Percentiles rank a stretch among this genome's conserved stretches.
Conservation (phyloP, 1,140 invertebrate genomes). For the Drosophila miranda region DNA sequence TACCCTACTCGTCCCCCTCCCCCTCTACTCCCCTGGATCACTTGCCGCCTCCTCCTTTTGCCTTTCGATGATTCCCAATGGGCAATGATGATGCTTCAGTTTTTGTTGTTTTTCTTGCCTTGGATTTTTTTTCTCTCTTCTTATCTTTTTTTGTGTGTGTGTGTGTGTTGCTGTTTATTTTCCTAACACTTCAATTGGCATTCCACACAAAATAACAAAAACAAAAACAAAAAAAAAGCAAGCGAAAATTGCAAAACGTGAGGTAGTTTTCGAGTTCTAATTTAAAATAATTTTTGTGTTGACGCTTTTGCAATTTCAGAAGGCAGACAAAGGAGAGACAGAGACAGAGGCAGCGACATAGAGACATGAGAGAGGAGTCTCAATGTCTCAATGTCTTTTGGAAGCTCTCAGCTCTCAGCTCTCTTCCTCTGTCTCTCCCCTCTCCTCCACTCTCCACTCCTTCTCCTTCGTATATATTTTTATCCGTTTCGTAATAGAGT, state of each 20-base stretch:
- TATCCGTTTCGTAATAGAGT: conserved; percentile 80
- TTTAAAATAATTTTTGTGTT: conserved; percentile 81
- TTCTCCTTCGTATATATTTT: conserved; percentile 42
- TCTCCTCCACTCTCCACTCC: too few relatives aligned
- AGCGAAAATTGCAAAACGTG: conserved; percentile 81
- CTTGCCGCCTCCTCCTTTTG: background rate
- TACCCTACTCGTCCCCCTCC: too few relatives aligned
- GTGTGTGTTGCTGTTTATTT: conserved; percentile 70
- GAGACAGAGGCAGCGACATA: too few relatives aligned
- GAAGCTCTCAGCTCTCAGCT: conserved; percentile 24
- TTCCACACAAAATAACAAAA: conserved; percentile 62
- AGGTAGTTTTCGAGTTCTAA: conserved; percentile 79
- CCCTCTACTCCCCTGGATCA: too few relatives aligned
- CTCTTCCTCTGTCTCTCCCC: too few relatives aligned
- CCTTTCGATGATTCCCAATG: conserved; percentile 40
- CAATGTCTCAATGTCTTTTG: conserved; percentile 57
- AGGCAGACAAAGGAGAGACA: conserved; percentile 13
- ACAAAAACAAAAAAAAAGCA: conserved; percentile 9
- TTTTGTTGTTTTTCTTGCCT: conserved; percentile 51
- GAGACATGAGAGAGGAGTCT: too few relatives aligned
- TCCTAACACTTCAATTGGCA: conserved; percentile 80
- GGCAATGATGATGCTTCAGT: conserved; percentile 72
- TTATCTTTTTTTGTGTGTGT: conserved; percentile 1
- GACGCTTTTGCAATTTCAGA: conserved; percentile 77
- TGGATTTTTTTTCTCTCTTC: conserved; percentile 3